Conservation (phyloP, 1,140 invertebrate species). For the Ceratoteleas bidentatus region DNA sequence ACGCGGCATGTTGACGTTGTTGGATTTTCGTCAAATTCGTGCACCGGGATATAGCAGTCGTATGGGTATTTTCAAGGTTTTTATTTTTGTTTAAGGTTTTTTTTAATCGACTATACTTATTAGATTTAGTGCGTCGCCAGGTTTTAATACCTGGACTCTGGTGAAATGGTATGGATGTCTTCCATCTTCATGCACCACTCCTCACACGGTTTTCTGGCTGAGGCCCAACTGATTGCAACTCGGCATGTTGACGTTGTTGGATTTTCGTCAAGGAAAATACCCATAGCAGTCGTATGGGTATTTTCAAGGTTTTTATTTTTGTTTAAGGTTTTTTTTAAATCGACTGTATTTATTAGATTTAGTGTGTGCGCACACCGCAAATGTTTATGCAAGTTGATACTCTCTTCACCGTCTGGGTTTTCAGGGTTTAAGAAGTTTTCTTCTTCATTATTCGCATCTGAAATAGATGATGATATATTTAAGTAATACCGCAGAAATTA, state of each 20-base stretch:
- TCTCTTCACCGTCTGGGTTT: neutral
- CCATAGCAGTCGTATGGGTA: neutral
- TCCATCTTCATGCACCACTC: no score
- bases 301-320: neutral
- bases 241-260: no score
- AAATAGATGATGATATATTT: neutral
- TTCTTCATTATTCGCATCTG: neutral
- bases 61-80: neutral
- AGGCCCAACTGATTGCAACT: no score
- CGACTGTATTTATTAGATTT: neutral
- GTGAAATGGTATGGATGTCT: no score
- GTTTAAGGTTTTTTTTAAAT: neutral
- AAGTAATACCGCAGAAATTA: neutral
- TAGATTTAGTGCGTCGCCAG: no score
- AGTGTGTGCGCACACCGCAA: conserved; percentile 15
- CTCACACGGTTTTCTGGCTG: no score
- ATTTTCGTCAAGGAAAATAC: neutral
- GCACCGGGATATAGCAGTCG: neutral
- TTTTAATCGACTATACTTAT: neutral
- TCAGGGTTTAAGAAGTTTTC: neutral
- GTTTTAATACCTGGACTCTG: no score
- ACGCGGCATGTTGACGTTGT: no score
- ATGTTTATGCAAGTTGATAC: conserved; percentile 4
- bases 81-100: neutral
- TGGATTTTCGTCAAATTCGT: neutral